These are phyloP conservation scores for Tragelaphus imberbis DNA, from an alignment of 2,113 vertebrate species.

Conservation along the genomic window DNA sequence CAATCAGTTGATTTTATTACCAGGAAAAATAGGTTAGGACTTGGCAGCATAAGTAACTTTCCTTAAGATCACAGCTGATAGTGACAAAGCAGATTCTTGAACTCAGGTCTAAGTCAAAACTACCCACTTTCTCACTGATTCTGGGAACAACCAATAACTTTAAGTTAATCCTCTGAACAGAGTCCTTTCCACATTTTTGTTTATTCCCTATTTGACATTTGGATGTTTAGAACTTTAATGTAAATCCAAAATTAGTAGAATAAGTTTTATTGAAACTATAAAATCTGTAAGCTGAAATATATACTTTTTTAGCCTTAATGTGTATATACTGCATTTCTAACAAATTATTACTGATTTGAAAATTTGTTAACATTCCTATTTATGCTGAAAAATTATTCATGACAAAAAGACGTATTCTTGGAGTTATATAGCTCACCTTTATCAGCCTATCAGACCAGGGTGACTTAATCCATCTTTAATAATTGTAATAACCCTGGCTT, in stretches of 20 bases:
- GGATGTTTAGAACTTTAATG: background rate
- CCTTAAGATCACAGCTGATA: background rate
- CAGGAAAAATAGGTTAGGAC: background rate
- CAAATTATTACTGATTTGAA: background rate
- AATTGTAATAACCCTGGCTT: background rate
- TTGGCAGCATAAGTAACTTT: background rate
- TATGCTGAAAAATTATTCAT: background rate
- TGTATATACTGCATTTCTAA: background rate
- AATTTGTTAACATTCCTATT: background rate
- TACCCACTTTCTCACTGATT: background rate
- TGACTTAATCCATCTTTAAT: background rate
- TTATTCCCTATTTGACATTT: background rate
- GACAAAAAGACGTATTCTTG: background rate
- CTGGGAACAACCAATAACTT: background rate
- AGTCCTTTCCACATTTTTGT: background rate
- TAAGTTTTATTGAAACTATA: background rate
- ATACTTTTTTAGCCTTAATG: background rate
- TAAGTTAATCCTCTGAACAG: background rate
- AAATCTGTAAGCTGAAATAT: background rate
- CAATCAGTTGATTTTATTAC: background rate
- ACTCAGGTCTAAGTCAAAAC: background rate
- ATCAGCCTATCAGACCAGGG: background rate
- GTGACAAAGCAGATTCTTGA: background rate
- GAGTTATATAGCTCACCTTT: background rate
- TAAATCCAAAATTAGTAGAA: background rate